Conservation (phyloP, 2,888 invertebrate species). For the Phalangium opilio region DNA sequence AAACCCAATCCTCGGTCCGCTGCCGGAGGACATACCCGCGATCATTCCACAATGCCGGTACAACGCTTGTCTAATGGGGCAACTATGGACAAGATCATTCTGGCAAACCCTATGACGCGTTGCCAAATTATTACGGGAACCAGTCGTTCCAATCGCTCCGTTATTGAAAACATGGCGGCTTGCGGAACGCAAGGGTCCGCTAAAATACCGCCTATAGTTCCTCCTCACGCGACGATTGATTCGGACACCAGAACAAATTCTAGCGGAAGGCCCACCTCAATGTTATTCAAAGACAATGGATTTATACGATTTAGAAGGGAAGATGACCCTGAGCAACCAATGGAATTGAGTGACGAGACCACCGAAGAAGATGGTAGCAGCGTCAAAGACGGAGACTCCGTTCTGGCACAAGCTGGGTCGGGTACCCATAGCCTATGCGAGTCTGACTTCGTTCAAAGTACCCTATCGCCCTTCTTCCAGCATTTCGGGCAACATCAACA, state of each 20-base stretch:
- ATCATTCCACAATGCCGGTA: conserved; percentile 6
- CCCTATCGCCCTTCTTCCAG: conserved; percentile 17
- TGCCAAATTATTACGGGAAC: no score
- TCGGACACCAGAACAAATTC: background rate
- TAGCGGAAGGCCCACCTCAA: conserved; percentile 35
- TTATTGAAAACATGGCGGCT: no score
- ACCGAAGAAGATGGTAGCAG: conserved; percentile 8
- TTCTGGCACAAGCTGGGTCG: conserved; percentile 16
- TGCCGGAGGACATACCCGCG: conserved; percentile 7
- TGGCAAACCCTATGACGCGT: no score
- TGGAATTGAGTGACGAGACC: conserved; percentile 18
- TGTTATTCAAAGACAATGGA: conserved; percentile 80
- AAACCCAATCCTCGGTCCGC: conserved; percentile 6
- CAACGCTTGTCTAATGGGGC: no score
- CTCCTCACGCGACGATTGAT: background rate
- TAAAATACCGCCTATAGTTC: background rate
- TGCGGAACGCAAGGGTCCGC: no score
- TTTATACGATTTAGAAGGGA: conserved; percentile 68
- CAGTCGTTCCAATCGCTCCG: no score
- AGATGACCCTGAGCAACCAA: conserved; percentile 32
- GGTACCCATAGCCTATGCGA: conserved; percentile 14
- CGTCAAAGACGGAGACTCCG: conserved; percentile 16
- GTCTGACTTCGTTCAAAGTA: conserved; percentile 13
- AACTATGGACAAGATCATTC: no score
- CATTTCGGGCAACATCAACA: conserved; percentile 5